Evolutionary conservation across 37 sponge, comb jelly and placozoan species (phyloP).

Genomic region (Beroe forskalii): DNA sequence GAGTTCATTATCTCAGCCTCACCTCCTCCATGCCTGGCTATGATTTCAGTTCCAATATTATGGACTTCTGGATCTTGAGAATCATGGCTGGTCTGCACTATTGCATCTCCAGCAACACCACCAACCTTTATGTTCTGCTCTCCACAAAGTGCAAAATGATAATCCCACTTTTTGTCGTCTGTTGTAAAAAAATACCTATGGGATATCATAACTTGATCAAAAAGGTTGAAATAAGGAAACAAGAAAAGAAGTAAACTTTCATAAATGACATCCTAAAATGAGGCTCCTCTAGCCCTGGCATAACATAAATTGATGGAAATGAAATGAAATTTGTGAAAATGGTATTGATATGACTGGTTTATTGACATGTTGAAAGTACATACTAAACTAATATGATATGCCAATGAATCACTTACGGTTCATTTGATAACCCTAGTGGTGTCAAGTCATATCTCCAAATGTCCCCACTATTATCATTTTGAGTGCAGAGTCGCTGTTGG

Average conservation of each 20-base stretch:
- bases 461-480: conserved; percentile 35
- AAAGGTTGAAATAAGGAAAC: too few species aligned
- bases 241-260: too few species aligned
- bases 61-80: neutral
- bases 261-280: too few species aligned
- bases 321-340: neutral
- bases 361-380: too few species aligned
- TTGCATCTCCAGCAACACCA: conserved; percentile 1
- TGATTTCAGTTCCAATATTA: conserved; percentile 22
- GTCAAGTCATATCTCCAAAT: conserved; percentile 37
- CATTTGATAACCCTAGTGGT: neutral
- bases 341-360: neutral
- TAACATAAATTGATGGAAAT: too few species aligned
- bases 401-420: conserved; percentile 5
- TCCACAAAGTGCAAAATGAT: conserved; percentile 57
- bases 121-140: neutral
- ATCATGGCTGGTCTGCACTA: conserved; percentile 3
- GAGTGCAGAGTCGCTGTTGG: conserved; percentile 23
- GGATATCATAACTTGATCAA: too few species aligned
- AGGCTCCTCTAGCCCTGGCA: too few species aligned
- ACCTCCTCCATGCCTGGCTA: conserved; percentile 34
- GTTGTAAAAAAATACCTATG: too few species aligned
- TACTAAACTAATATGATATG: too few species aligned
- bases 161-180: conserved; percentile 14
- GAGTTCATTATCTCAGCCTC: too few species aligned